Evolutionary conservation across 2,797 vertebrate species (phyloP).

Genomic region (Alfaro cultratus): DNA sequence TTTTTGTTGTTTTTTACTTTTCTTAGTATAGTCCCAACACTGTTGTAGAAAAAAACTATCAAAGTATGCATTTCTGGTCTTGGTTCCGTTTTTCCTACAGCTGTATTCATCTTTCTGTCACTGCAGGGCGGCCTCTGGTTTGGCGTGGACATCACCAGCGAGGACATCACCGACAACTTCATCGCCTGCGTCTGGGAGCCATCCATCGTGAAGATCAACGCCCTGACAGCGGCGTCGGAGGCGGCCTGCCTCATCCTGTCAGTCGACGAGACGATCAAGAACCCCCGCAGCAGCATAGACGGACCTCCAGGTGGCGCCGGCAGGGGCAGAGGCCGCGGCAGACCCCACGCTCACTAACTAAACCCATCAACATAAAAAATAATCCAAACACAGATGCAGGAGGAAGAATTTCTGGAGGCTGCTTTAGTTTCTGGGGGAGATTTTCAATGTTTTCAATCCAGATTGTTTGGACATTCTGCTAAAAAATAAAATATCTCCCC

Average conservation of each 20-base stretch:
- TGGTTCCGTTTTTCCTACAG: background rate
- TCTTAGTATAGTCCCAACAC: too few species aligned
- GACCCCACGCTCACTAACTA: constrained; percentile 84
- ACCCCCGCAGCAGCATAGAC: constrained; percentile 87
- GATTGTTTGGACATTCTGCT: constrained; percentile 16
- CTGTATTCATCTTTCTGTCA: background rate
- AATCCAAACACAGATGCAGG: constrained; percentile 22
- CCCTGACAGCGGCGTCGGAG: constrained; percentile 92
- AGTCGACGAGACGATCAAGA: constrained; percentile 96
- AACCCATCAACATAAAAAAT: constrained; percentile 14
- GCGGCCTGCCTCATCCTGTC: constrained; percentile 96
- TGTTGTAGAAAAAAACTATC: too few species aligned
- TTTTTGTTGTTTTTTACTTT: too few species aligned
- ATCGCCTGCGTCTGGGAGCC: constrained; percentile 94
- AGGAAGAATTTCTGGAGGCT: background rate
- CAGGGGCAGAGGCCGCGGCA: constrained; percentile 85
- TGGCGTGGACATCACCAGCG: constrained; percentile 94
- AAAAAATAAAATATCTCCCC: constrained; percentile 5
- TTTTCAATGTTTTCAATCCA: constrained; percentile 8
- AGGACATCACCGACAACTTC: constrained; percentile 96
- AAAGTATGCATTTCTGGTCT: background rate
- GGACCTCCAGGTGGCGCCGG: constrained; percentile 70
- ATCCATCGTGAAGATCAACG: constrained; percentile 91
- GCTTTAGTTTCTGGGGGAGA: constrained; percentile 7
- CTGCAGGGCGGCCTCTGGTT: constrained; percentile 92